phyloP scores from a whole-genome alignment of 1,140 invertebrate genomes.

The Spodoptera litura region DNA sequence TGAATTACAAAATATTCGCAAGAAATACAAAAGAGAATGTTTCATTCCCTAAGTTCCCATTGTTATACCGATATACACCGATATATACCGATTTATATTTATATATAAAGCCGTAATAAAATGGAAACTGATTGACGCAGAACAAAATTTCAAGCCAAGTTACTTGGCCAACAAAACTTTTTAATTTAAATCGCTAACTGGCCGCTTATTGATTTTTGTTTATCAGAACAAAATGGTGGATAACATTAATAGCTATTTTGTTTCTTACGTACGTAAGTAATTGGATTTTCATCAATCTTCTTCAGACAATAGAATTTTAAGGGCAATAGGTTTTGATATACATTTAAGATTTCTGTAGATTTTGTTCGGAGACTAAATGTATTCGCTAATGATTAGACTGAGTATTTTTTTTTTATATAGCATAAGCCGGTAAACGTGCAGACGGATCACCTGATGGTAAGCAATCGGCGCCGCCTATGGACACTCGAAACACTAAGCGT shows the following conservation, averaged over 20 bases:
- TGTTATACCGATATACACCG: background rate
- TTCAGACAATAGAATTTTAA: background rate
- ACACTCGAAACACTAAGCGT: too few species aligned
- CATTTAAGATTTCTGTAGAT: too few species aligned
- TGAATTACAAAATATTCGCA: background rate
- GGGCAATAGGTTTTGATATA: too few species aligned
- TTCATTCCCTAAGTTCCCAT: slow-evolving; percentile 1
- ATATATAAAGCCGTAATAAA: slow-evolving; percentile 28
- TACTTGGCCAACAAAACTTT: slow-evolving; percentile 35
- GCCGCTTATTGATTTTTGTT: slow-evolving; percentile 37
- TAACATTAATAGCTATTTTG: slow-evolving; percentile 7
- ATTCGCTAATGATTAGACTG: too few species aligned
- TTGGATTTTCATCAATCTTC: slow-evolving; percentile 22
- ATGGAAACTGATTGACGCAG: slow-evolving; percentile 5
- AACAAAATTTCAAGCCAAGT: slow-evolving; percentile 17
- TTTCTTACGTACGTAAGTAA: background rate
- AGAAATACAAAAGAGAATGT: background rate
- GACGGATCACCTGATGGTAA: too few species aligned
- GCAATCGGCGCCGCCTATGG: too few species aligned
- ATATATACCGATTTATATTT: background rate
- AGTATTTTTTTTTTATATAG: too few species aligned
- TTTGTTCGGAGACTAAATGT: too few species aligned
- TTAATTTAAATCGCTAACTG: slow-evolving; percentile 35
- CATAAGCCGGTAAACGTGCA: too few species aligned
- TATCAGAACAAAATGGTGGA: slow-evolving; percentile 22